Evolutionary conservation across 2,888 invertebrate genomes (phyloP).

Genomic region (Polydrusus tereticollis): DNA sequence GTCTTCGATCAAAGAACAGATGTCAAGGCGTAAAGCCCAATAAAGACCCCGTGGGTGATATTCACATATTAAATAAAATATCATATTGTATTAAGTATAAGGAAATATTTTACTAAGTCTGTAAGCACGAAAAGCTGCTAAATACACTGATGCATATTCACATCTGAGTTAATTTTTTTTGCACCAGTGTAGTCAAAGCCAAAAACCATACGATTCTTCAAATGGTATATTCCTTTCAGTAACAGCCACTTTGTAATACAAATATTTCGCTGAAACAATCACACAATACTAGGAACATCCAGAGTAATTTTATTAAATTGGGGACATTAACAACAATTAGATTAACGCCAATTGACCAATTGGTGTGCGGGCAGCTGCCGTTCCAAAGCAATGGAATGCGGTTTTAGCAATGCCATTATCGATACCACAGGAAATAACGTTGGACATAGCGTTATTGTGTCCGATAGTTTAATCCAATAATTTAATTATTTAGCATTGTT

Average conservation of each 20-base stretch:
- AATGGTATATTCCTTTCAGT: not conserved
- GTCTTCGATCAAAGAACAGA: too few species aligned
- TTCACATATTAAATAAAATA: too few species aligned
- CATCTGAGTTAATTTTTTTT: too few species aligned
- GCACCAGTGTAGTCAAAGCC: too few species aligned
- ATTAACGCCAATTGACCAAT: conserved; percentile 44
- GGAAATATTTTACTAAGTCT: too few species aligned
- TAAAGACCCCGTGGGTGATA: too few species aligned
- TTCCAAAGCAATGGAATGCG: not conserved
- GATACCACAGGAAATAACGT: not conserved
- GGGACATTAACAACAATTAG: conserved; percentile 41
- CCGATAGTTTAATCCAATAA: not conserved
- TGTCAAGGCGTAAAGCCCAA: too few species aligned
- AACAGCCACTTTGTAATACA: not conserved
- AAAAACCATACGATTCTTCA: too few species aligned
- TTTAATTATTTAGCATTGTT: too few species aligned
- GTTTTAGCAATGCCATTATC: conserved; percentile 5
- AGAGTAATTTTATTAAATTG: conserved; percentile 41
- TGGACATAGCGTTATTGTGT: not conserved
- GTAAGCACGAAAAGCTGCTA: too few species aligned
- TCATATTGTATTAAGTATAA: too few species aligned
- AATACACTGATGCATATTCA: too few species aligned
- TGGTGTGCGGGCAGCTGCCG: conserved; percentile 26
- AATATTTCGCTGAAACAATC: conserved; percentile 25
- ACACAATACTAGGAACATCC: conserved; percentile 12